phyloP scores from a whole-genome alignment of 1,140 invertebrate genomes.

The Aphis gossypii region DNA sequence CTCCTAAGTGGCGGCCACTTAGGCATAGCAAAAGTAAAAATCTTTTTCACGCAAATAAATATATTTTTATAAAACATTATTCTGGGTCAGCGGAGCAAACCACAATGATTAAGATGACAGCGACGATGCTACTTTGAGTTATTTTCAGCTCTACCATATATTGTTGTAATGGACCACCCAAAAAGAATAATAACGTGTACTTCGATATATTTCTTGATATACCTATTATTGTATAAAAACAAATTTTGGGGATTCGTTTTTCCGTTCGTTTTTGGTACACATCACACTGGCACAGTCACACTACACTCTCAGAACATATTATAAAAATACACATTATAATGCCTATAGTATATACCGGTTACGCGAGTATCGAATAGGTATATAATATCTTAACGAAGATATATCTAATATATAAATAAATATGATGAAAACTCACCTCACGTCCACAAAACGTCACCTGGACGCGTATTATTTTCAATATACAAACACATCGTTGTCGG shows the following conservation, averaged over 20 bases:
- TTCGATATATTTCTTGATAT: slow-evolving; percentile 19
- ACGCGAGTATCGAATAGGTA: not conserved
- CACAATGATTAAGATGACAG: not conserved
- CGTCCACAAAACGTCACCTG: slow-evolving; percentile 51
- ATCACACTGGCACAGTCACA: not conserved
- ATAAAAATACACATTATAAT: not conserved
- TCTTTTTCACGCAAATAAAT: not conserved
- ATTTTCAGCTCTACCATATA: not conserved
- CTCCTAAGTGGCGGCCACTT: not conserved
- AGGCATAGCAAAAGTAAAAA: not conserved
- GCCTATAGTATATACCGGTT: not conserved
- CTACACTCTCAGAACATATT: not conserved
- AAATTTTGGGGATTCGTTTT: slow-evolving; percentile 6
- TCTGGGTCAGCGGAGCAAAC: not conserved
- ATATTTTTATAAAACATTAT: not conserved
- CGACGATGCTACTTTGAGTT: not conserved
- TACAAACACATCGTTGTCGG: not conserved
- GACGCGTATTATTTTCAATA: slow-evolving; percentile 45
- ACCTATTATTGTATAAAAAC: not conserved
- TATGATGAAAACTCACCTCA: slow-evolving; percentile 30
- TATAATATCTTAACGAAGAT: not conserved
- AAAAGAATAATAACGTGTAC: not conserved
- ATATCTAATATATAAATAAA: not conserved
- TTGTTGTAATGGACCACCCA: slow-evolving; percentile 35
- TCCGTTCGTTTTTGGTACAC: not conserved